Evolutionary conservation across 2,888 invertebrate species (phyloP).

Genomic region (Cremastinae sp.): DNA sequence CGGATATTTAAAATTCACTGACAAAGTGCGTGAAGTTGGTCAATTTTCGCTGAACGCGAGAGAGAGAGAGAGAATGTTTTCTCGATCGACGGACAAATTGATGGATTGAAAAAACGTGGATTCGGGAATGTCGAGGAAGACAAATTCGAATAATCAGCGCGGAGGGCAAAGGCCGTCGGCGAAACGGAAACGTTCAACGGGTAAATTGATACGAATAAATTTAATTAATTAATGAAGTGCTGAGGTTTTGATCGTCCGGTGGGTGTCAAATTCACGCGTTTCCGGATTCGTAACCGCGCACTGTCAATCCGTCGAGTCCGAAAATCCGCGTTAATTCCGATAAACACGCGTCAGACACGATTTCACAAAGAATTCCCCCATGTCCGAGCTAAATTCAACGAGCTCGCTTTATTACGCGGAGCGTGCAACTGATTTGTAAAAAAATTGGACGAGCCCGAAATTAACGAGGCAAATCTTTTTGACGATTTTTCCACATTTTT

Average conservation of each 20-base stretch:
- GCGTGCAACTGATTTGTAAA: neutral
- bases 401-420: neutral
- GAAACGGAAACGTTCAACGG: conserved; percentile 56
- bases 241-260: neutral
- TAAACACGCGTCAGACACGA: conserved; percentile 3
- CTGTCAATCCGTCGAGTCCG: conserved; percentile 25
- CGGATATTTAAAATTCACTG: neutral
- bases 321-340: conserved; percentile 1
- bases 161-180: conserved; percentile 46
- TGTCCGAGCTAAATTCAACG: neutral
- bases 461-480: neutral
- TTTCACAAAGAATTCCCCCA: neutral
- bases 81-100: conserved; percentile 50
- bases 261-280: conserved; percentile 27
- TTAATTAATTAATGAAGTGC: conserved; percentile 12
- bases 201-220: conserved; percentile 49
- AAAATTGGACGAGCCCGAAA: neutral
- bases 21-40: conserved; percentile 44
- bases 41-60: conserved; percentile 1
- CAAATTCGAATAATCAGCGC: conserved; percentile 55
- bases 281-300: conserved; percentile 13
- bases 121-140: conserved; percentile 62
- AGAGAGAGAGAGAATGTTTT: conserved; percentile 20
- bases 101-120: conserved; percentile 37
- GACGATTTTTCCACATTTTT: neutral